Evolutionary conservation across 1,140 invertebrate species (phyloP).

Genomic region (Hylaeus anthracinus): DNA sequence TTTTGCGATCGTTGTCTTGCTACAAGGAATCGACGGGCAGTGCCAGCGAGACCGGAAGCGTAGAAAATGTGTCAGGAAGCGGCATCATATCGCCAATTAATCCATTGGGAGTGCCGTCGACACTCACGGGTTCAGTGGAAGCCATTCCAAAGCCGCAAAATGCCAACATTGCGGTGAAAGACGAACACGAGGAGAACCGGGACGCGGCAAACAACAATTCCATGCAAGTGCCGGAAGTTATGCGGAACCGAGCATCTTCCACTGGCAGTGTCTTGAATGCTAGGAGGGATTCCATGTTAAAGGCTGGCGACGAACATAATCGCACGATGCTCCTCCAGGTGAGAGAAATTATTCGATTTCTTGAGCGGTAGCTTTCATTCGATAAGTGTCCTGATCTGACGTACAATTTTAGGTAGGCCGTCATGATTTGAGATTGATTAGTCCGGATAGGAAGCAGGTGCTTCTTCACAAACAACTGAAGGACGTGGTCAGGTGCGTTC

Average conservation of each 20-base stretch:
- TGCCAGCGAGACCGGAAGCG: constrained; percentile 74
- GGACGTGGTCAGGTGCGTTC: constrained; percentile 94
- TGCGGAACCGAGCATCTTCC: constrained; percentile 80
- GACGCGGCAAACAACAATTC: constrained; percentile 44
- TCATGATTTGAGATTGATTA: constrained; percentile 93
- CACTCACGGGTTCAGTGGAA: constrained; percentile 73
- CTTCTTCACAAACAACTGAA: constrained; percentile 92
- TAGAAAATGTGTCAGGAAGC: constrained; percentile 69
- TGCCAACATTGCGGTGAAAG: constrained; percentile 39
- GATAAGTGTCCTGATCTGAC: not conserved
- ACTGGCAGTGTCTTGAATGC: constrained; percentile 76
- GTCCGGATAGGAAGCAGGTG: constrained; percentile 94
- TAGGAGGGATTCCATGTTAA: constrained; percentile 72
- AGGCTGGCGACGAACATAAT: constrained; percentile 86
- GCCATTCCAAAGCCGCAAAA: constrained; percentile 66
- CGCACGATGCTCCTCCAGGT: constrained; percentile 96
- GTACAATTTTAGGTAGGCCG: constrained; percentile 87
- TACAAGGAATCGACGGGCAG: constrained; percentile 71
- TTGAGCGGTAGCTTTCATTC: not conserved
- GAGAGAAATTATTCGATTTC: constrained; percentile 61
- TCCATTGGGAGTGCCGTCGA: constrained; percentile 59
- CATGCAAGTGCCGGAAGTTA: constrained; percentile 75
- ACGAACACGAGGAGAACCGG: constrained; percentile 50
- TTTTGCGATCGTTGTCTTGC: not conserved
- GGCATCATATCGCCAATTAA: constrained; percentile 63